phyloP scores from a whole-genome alignment of 2,888 invertebrate species.

The Conomelus anceps region DNA sequence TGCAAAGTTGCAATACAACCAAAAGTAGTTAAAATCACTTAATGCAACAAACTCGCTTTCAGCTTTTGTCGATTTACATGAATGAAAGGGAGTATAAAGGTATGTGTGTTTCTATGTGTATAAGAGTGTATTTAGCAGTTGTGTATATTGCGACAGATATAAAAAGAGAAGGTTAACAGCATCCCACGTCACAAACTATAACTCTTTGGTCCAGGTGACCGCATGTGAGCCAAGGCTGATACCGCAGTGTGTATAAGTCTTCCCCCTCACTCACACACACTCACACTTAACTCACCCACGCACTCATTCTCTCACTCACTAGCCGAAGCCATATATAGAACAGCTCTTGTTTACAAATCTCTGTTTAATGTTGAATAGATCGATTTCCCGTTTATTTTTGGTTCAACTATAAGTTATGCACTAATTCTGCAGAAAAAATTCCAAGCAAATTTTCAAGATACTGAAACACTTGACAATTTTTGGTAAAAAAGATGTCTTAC shows the following conservation, averaged over 20 bases:
- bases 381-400: background rate
- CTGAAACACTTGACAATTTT: too few species aligned
- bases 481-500: too few species aligned
- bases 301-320: background rate
- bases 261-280: background rate
- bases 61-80: background rate
- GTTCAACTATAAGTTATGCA: background rate
- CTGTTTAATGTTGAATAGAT: background rate
- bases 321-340: background rate
- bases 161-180: background rate
- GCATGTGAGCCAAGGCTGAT: background rate
- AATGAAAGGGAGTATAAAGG: background rate
- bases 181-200: background rate
- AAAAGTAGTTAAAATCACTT: background rate
- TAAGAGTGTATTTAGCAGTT: background rate
- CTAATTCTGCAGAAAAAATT: too few species aligned
- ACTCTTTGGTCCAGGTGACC: background rate
- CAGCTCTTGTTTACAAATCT: background rate
- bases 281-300: background rate
- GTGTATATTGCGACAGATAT: background rate
- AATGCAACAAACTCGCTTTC: background rate
- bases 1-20: background rate
- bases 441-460: too few species aligned
- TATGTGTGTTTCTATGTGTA: background rate
- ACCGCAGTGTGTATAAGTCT: background rate